Evolutionary conservation across 2,797 vertebrate genomes (phyloP).

Genomic region (Sciurus vulgaris): DNA sequence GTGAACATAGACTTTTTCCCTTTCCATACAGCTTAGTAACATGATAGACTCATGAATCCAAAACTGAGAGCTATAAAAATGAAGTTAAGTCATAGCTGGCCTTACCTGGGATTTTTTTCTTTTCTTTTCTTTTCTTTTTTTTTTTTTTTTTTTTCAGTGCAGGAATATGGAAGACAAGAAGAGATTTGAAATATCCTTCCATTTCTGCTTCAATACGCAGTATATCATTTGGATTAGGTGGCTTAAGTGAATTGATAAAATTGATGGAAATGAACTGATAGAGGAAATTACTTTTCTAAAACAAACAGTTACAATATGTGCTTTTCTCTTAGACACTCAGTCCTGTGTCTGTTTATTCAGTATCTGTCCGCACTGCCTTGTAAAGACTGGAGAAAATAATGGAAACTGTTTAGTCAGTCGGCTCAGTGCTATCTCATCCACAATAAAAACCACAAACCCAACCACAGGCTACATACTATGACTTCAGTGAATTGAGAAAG

Average conservation of each 20-base stretch:
- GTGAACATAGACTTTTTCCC: not conserved
- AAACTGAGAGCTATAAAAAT: constrained; percentile 47
- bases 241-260: constrained; percentile 63
- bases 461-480: not conserved
- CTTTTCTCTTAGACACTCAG: constrained; percentile 53
- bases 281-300: constrained; percentile 74
- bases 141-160: not conserved
- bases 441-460: not conserved
- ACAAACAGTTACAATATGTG: constrained; percentile 51
- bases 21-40: not conserved
- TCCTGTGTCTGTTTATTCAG: constrained; percentile 50
- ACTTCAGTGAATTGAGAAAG: not conserved
- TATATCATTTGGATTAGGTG: not conserved
- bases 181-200: not conserved
- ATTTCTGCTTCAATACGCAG: not conserved
- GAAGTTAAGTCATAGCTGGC: not conserved
- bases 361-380: not conserved
- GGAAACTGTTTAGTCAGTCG: not conserved
- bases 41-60: not conserved
- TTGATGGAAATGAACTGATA: constrained; percentile 65
- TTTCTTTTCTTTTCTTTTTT: not conserved
- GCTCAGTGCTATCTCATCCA: not conserved
- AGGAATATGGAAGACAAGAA: not conserved
- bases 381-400: constrained; percentile 45
- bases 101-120: not conserved